phyloP scores from a whole-genome alignment of 2,113 vertebrate genomes.

The Indri indri region DNA sequence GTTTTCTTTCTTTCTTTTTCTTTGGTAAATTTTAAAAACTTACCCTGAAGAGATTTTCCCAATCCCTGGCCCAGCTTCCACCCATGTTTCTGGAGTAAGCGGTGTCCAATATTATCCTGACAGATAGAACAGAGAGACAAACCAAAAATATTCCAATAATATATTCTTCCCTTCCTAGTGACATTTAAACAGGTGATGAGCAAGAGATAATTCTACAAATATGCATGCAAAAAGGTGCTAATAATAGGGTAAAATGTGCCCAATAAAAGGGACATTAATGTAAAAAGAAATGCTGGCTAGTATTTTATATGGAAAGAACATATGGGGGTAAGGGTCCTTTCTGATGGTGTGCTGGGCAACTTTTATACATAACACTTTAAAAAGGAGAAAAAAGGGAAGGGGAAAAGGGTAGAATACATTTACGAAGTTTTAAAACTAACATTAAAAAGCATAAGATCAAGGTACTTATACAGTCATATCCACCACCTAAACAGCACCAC shows the following conservation, averaged over 20 bases:
- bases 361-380: conserved; percentile 81
- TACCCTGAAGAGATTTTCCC: conserved; percentile 99
- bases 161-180: conserved; percentile 94
- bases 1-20: conserved; percentile 24
- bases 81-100: conserved; percentile 99
- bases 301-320: conserved; percentile 80
- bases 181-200: conserved; percentile 87
- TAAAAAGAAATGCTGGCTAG: conserved; percentile 85
- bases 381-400: conserved; percentile 76
- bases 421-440: conserved; percentile 85
- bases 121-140: conserved; percentile 96
- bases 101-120: conserved; percentile 99
- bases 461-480: conserved; percentile 94
- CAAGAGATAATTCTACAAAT: conserved; percentile 87
- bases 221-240: conserved; percentile 89
- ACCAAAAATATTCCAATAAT: conserved; percentile 99
- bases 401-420: conserved; percentile 77
- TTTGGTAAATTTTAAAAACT: conserved; percentile 83
- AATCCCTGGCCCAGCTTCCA: conserved; percentile 99
- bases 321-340: conserved; percentile 81
- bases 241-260: conserved; percentile 80
- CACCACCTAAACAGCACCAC: conserved; percentile 94
- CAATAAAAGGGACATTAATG: conserved; percentile 84
- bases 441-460: conserved; percentile 91
- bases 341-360: conserved; percentile 89